Conservation (phyloP, 1,140 invertebrate species). For the Himalopsyche phryganea region DNA sequence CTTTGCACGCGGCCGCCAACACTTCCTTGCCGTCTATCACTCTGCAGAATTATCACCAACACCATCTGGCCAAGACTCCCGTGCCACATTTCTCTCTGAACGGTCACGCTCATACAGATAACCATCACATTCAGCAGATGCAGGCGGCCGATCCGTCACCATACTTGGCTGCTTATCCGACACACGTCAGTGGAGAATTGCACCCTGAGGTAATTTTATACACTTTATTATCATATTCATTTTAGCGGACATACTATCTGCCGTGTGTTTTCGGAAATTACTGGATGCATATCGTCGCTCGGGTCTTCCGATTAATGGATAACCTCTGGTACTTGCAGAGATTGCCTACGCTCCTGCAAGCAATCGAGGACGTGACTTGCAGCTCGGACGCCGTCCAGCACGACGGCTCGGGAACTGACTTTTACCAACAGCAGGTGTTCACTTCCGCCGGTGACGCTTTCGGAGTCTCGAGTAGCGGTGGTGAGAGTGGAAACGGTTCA, state of each 20-base stretch:
- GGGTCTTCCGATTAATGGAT: too few species aligned
- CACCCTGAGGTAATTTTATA: too few species aligned
- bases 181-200: too few species aligned
- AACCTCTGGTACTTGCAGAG: slow-evolving; percentile 7
- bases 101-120: background rate
- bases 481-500: background rate
- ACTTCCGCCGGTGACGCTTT: slow-evolving; percentile 10
- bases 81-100: background rate
- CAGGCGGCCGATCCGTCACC: background rate
- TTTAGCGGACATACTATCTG: too few species aligned
- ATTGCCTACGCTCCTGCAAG: slow-evolving; percentile 20
- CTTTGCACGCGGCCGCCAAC: slow-evolving; percentile 17
- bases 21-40: background rate
- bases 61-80: background rate
- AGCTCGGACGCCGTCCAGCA: slow-evolving; percentile 13
- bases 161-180: background rate
- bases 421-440: slow-evolving; percentile 17
- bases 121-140: background rate
- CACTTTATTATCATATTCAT: too few species aligned
- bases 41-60: too few species aligned
- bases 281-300: too few species aligned
- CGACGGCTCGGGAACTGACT: slow-evolving; percentile 3
- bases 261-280: too few species aligned
- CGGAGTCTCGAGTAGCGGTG: slow-evolving; percentile 15
- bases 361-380: slow-evolving; percentile 21